Percentiles rank a stretch among this genome's conserved stretches.
Conservation (phyloP, 2,888 invertebrate genomes). For the Blastobasis adustella region DNA sequence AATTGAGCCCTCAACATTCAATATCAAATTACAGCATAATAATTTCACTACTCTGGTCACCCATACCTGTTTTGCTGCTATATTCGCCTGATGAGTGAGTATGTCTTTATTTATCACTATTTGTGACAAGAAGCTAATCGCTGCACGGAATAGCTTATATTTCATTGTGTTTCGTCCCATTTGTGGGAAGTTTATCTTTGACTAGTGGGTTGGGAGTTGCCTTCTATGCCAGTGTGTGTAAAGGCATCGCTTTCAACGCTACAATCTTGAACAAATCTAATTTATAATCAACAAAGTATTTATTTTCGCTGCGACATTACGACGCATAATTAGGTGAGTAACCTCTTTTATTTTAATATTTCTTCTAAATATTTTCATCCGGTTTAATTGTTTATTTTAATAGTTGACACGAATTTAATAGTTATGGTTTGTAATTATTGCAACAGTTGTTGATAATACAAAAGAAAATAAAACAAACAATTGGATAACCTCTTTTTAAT, state of each 20-base stretch:
- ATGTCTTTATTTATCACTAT: constrained; percentile 26
- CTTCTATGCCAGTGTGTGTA: constrained; percentile 75
- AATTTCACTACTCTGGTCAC: constrained; percentile 21
- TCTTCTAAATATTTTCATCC: too few species aligned
- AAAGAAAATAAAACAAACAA: too few species aligned
- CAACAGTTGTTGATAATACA: too few species aligned
- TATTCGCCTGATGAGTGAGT: constrained; percentile 40
- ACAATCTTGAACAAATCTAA: constrained; percentile 14
- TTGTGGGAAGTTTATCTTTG: constrained; percentile 32
- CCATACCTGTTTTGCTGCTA: constrained; percentile 23
- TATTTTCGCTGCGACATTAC: constrained; percentile 14
- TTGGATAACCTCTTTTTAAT: neutral
- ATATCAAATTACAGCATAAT: constrained; percentile 16
- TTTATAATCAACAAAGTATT: neutral
- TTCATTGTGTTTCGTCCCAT: constrained; percentile 29
- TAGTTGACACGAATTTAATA: too few species aligned
- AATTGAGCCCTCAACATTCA: neutral
- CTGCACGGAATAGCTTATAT: constrained; percentile 29
- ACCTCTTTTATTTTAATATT: too few species aligned
- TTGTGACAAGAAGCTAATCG: constrained; percentile 30
- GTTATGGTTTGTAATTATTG: too few species aligned
- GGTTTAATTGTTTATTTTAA: too few species aligned
- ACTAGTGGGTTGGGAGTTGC: constrained; percentile 49
- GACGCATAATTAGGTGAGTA: constrained; percentile 36
- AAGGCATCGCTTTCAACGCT: constrained; percentile 62